Conservation (phyloP, 2,113 vertebrate species). For the Bos indicus region DNA sequence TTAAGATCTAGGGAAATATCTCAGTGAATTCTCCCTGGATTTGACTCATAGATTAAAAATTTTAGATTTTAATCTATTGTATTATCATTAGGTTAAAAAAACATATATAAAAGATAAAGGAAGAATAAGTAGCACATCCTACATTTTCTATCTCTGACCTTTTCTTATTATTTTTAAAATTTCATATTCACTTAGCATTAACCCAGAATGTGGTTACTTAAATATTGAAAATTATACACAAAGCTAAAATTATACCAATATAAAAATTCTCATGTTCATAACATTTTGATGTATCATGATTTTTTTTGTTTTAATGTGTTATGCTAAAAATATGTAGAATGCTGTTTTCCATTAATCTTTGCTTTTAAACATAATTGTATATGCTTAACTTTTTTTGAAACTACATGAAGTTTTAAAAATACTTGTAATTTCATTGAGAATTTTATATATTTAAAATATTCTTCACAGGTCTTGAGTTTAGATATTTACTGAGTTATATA, state of each 20-base stretch:
- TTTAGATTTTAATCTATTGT: neutral
- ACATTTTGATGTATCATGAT: neutral
- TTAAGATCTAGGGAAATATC: neutral
- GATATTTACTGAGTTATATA: neutral
- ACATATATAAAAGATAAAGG: neutral
- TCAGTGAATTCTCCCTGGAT: neutral
- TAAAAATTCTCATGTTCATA: neutral
- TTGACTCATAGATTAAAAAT: neutral
- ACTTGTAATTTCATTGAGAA: conserved; percentile 17
- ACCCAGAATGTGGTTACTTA: neutral
- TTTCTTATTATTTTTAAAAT: neutral
- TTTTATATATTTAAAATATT: neutral
- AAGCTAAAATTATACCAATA: neutral
- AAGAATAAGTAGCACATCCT: neutral
- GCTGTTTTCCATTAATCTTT: neutral
- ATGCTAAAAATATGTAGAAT: neutral
- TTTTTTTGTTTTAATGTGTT: neutral
- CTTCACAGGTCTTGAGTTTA: neutral
- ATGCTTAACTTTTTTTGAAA: neutral
- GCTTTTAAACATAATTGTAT: neutral
- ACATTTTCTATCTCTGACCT: neutral
- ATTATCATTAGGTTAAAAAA: conserved; percentile 1
- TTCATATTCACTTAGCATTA: neutral
- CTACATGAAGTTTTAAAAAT: neutral
- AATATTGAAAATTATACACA: conserved; percentile 13